Conservation (phyloP, 2,888 invertebrate species). For the Calephelis perditalis region DNA sequence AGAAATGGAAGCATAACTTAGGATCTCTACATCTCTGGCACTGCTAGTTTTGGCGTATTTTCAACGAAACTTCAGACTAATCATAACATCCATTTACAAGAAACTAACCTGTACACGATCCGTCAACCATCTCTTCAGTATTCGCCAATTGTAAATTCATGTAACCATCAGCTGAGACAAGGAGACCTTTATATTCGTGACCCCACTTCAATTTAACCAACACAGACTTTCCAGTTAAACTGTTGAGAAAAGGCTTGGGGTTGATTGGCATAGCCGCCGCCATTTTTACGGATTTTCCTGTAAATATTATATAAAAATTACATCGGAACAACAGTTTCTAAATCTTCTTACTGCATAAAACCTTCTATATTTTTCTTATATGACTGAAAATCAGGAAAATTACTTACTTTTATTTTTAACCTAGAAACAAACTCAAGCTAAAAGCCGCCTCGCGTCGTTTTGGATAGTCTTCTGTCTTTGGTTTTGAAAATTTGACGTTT, state of each 20-base stretch:
- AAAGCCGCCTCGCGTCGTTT: background rate
- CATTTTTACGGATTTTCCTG: slow-evolving; percentile 61
- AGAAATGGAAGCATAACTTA: too few relatives aligned
- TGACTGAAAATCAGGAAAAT: background rate
- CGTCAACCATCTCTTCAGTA: slow-evolving; percentile 98
- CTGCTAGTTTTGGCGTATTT: too few relatives aligned
- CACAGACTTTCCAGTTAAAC: slow-evolving; percentile 97
- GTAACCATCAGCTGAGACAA: slow-evolving; percentile 98
- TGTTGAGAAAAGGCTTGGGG: slow-evolving; percentile 99
- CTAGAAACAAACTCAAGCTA: slow-evolving; percentile 3
- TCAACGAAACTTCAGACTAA: background rate
- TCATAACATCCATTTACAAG: too few relatives aligned
- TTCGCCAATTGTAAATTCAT: slow-evolving; percentile 99
- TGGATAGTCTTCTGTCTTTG: too few relatives aligned
- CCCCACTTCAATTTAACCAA: slow-evolving; percentile 99
- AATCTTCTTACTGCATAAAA: background rate
- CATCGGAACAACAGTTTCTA: background rate
- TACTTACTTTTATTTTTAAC: slow-evolving; percentile 17
- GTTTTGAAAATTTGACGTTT: background rate
- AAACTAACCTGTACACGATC: slow-evolving; percentile 87
- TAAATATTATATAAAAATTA: slow-evolving; percentile 20
- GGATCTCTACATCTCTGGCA: too few relatives aligned
- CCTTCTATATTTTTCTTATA: too few relatives aligned
- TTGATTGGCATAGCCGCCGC: slow-evolving; percentile 96
- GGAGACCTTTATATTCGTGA: slow-evolving; percentile 98